Base-by-base conservation (phyloP, 2,113 vertebrate genomes). In the Lipophrys pholis region DNA sequence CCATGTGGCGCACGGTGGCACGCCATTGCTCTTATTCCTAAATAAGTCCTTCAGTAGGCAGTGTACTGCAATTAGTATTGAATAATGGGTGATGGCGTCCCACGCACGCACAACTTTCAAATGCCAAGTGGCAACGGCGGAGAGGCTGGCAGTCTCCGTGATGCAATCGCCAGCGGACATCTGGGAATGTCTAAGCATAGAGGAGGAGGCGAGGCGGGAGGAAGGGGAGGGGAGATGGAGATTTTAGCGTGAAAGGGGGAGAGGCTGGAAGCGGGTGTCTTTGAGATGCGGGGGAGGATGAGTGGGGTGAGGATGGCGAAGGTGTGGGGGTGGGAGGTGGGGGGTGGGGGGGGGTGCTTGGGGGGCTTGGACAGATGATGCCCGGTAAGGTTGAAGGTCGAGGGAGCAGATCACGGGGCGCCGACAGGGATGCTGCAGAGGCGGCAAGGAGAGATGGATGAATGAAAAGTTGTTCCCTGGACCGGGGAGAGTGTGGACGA, bases 91-190 rank as follows among this genome's bases (percentile, higher is more conserved):
- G 64, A 80, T 45, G 56, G 70, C 75, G 83, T 67, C 78, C 76
- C 76, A 78, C 57, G 36, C 39, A 68, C 11, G n/a, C 73, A 69
- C 76, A 56, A 64, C 68, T 72, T 64, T 75, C 56, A 83, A 86
- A 89, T 84, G 81, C 79, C 89, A 85, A 86, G 78, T 80, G 80
- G 76, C 83, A 80, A 60, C 38, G 65, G 73, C 80, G 56, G 73
- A 83, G 54, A 69, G 82, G 66, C 74, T 56, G 73, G 68, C 50
- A 82, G 82, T 78, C 76, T 68, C 76, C 39, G 38, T 70, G 76
- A 85, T 73, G 77, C 69, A 54, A 67, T 61, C 78, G 78, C 81
- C 81, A 51, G 62, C 12, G 57, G 88, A 86, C 83, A 82, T 83
- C 78, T 86, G 75, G 80, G 81, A 78, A 85, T 66, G 80, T 87